Base-by-base conservation (phyloP, 2,797 vertebrate species). In the Neopelma chrysocephalum region DNA sequence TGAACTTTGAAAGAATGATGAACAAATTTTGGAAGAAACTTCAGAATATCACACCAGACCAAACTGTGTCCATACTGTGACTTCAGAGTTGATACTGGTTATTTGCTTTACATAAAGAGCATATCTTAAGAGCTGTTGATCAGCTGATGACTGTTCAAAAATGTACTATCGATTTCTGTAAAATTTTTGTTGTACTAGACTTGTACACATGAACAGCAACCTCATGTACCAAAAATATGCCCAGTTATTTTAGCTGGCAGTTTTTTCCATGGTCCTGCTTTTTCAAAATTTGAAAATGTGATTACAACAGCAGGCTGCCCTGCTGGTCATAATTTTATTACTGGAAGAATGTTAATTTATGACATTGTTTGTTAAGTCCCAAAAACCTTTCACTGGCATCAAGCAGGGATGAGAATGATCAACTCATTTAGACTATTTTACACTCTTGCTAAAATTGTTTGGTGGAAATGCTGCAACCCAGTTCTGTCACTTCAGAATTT, bases 401-500 rank as follows among this genome's bases (percentile, higher is more conserved):
- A 82, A 57, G 21, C 47, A 90, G 32, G 29, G 23, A 56, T 79
- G 32, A 78, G 56, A 93, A 61, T 38, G 68, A 70, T 70, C 40
- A 78, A 43, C 15, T 81, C 6, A 38, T 58, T 79, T 40, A 60
- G 70, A 53, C 32, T 64, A 22, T 43, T 86, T 64, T 79, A 45
- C 40, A 60, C 66, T 88, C 32, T 51, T 84, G 43, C 50, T 87
- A 20, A 86, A 72, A 36, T 31, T 50, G 29, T 87, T 94, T 87
- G 51, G 47, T 1, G 3, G 40, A 79, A 89, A 57, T 57, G 58
- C 48, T 82, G 48, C 48, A 91, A 36, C 70, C n/a, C 48, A 43
- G 12, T 91, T 91, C 62, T 80, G 62, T 94, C 85, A 80, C 25
- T 94, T 89, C 32, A 71, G 36, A 88, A 80, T 72, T 90, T 81